Conservation (phyloP, 2,113 vertebrate species). For the Zosterops lateralis region DNA sequence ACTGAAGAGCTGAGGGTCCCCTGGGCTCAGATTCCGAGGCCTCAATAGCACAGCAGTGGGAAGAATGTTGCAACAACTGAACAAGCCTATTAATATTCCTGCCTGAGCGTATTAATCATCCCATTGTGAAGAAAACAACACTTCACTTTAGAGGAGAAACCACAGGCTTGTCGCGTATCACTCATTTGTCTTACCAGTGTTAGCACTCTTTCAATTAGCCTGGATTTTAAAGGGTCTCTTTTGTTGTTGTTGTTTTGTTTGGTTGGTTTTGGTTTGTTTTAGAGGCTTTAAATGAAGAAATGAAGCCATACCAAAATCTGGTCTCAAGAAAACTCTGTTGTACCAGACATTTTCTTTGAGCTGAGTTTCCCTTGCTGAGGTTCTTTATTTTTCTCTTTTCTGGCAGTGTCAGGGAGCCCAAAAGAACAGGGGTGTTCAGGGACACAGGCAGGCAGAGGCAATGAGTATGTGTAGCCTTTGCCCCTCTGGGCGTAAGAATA, state of each 20-base stretch:
- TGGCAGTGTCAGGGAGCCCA: not conserved
- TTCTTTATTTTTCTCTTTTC: not conserved
- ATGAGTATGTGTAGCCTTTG: not conserved
- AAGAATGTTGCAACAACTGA: slow-evolving; percentile 48
- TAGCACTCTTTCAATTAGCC: slow-evolving; percentile 44
- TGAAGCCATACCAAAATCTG: not conserved
- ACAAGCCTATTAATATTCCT: slow-evolving; percentile 48
- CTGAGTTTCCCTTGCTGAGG: not conserved
- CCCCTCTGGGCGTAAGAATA: not conserved
- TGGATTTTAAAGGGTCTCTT: slow-evolving; percentile 5
- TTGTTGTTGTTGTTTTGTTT: not conserved
- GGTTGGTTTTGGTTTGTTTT: not conserved
- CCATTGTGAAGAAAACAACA: slow-evolving; percentile 63
- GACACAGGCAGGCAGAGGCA: not conserved
- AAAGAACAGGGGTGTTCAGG: not conserved
- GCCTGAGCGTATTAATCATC: slow-evolving; percentile 61
- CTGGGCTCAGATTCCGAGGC: not conserved
- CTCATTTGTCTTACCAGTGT: slow-evolving; percentile 39
- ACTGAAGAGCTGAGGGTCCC: slow-evolving; percentile 39
- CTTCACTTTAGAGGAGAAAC: slow-evolving; percentile 55
- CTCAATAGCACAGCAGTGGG: slow-evolving; percentile 42
- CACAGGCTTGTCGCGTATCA: slow-evolving; percentile 31
- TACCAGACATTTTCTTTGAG: not conserved
- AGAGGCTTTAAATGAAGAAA: not conserved
- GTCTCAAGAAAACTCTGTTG: not conserved